These are phyloP conservation scores for Polyodon spathula DNA, from an alignment of 2,113 vertebrate genomes.

Conservation along the genomic window DNA sequence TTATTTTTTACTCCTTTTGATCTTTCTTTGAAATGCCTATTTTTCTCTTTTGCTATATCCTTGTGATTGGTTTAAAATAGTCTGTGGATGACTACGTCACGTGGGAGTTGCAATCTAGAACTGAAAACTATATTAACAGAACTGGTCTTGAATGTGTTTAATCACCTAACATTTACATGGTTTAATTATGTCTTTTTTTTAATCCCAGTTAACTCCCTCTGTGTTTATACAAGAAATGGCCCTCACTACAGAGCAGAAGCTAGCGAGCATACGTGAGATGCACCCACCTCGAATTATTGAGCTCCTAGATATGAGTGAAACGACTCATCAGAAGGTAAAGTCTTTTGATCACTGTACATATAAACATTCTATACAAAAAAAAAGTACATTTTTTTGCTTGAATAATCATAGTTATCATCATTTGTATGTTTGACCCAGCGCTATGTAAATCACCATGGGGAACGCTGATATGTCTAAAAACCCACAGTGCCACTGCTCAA, in stretches of 20 bases:
- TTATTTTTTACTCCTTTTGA: background rate
- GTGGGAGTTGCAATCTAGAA: too few relatives aligned
- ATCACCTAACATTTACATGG: background rate
- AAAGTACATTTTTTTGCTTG: too few relatives aligned
- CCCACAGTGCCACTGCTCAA: too few relatives aligned
- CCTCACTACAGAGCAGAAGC: conserved; percentile 60
- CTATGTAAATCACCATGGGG: too few relatives aligned
- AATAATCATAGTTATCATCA: too few relatives aligned
- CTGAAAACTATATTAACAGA: too few relatives aligned
- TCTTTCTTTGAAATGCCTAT: background rate
- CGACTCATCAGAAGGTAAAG: conserved; percentile 69
- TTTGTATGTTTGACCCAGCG: too few relatives aligned
- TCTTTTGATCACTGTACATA: conserved; percentile 14
- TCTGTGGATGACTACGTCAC: too few relatives aligned
- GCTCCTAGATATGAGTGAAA: conserved; percentile 56
- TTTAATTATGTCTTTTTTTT: conserved; percentile 9
- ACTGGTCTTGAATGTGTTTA: background rate
- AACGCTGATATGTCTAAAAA: too few relatives aligned
- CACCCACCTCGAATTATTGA: conserved; percentile 55
- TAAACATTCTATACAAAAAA: conserved; percentile 12
- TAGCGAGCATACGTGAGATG: conserved; percentile 45
- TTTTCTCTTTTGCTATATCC: background rate
- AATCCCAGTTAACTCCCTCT: conserved; percentile 72
- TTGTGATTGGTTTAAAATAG: background rate
- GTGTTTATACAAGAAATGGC: conserved; percentile 69